These are phyloP conservation scores for Hippoglossus stenolepis DNA, from an alignment of 2,113 vertebrate genomes.

Conservation along the genomic window DNA sequence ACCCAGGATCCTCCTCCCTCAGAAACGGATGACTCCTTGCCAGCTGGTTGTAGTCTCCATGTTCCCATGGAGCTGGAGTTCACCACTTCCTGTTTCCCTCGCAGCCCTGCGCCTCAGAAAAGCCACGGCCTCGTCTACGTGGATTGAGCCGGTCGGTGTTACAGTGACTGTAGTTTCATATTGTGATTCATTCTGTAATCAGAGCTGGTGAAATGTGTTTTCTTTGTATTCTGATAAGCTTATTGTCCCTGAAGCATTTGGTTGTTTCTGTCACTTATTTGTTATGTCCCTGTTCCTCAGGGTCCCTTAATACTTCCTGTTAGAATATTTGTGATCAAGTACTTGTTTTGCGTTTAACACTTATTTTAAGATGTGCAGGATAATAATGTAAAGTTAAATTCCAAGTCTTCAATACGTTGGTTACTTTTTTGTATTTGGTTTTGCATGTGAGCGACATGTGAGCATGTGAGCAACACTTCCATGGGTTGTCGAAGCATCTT, in stretches of 20 bases:
- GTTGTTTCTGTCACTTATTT: not conserved
- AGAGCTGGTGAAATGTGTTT: not conserved
- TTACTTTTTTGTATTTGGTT: not conserved
- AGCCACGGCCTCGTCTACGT: slow-evolving; percentile 54
- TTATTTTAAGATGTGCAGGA: not conserved
- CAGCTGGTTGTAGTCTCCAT: slow-evolving; percentile 73
- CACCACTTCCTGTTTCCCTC: slow-evolving; percentile 68
- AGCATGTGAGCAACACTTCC: not conserved
- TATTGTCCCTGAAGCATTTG: not conserved
- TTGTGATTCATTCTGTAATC: slow-evolving; percentile 1
- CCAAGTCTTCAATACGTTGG: not conserved
- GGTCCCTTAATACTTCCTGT: not conserved
- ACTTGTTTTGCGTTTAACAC: slow-evolving; percentile 4
- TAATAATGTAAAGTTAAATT: slow-evolving; percentile 13
- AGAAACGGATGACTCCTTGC: slow-evolving; percentile 33
- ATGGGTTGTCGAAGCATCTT: not conserved
- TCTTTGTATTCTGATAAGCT: not conserved
- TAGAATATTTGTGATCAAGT: not conserved
- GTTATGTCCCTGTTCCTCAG: not conserved
- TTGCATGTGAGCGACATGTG: not conserved
- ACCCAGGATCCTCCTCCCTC: slow-evolving; percentile 57
- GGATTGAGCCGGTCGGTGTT: slow-evolving; percentile 41
- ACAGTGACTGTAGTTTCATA: not conserved
- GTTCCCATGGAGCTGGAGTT: slow-evolving; percentile 79
- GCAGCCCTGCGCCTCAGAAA: slow-evolving; percentile 51